Base-by-base conservation (phyloP, 2,113 vertebrate genomes). In the Athene noctua region DNA sequence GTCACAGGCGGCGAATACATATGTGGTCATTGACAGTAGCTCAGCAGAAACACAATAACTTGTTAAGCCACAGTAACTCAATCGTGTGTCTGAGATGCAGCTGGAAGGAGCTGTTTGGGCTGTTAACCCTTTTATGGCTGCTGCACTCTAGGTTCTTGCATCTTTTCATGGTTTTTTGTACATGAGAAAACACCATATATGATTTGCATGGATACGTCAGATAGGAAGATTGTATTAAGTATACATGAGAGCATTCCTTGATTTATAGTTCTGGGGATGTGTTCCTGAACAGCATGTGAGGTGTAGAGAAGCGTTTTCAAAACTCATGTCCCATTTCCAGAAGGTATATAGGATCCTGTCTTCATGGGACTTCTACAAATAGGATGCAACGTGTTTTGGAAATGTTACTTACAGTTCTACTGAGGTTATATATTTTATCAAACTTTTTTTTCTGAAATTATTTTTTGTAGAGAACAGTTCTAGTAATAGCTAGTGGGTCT, bases 1-100 rank as follows among this genome's bases (percentile, higher is more conserved):
- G 94, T 95, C 90, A 49, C 94, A 90, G 91, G 70, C 84, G 1
- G 87, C 3, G 21, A 95, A 97, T 95, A 88, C 93, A 44, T 95
- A 95, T 94, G 92, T 95, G 92, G 96, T 95, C 93, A 96, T 92
- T 96, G 96, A 97, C 96, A 95, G 96, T 97, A 96, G 96, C 94
- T 90, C 93, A 65, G 78, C 94, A 95, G 96, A 96, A 96, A 96
- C 96, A 96, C 96, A 96, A 93, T 97, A 95, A 96, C 92, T 96
- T 97, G 93, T 96, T 97, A 97, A 97, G 90, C 94, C 94, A 86
- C 85, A 93, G 94, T 95, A 96, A 96, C 90, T 95, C 87, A 77
- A 93, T 97, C 87, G 6, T 62, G 71, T 77, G 74, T 86, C 93
- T 94, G 94, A 91, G 93, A 81, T 93, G 92, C 96, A 93, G 96